A percentile compares a stretch with the other conserved stretches of the same genome.
Evolutionary conservation across 2,113 vertebrate genomes (phyloP).

Genomic region (Tupaia tana): DNA sequence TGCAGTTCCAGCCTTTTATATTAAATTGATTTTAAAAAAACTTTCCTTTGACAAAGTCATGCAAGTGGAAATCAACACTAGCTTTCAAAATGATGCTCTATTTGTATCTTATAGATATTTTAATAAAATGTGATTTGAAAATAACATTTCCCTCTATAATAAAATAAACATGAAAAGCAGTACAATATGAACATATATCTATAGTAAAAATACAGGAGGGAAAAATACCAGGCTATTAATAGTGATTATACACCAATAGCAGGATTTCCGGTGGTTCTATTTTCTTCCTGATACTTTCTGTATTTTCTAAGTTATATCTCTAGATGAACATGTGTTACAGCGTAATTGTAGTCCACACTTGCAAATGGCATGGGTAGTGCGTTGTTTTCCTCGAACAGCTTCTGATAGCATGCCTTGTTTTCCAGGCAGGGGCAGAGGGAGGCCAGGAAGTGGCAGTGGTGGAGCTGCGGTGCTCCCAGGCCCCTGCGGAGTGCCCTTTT

Average conservation of each 20-base stretch:
- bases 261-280: not conserved
- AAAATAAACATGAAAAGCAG: slow-evolving; percentile 16
- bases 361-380: not conserved
- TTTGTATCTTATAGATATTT: slow-evolving; percentile 30
- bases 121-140: slow-evolving; percentile 40
- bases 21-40: not conserved
- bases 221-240: not conserved
- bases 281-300: not conserved
- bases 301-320: slow-evolving; percentile 36
- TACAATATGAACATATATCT: not conserved
- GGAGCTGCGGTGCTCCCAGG: slow-evolving; percentile 88
- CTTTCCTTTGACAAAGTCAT: not conserved
- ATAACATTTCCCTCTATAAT: not conserved
- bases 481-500: slow-evolving; percentile 74
- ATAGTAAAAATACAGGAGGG: not conserved
- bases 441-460: slow-evolving; percentile 70
- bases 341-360: not conserved
- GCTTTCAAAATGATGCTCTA: slow-evolving; percentile 20
- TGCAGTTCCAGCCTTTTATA: slow-evolving; percentile 6
- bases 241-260: not conserved
- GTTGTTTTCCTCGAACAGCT: not conserved
- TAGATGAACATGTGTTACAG: not conserved
- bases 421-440: slow-evolving; percentile 60
- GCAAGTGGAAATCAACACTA: slow-evolving; percentile 27
- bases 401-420: not conserved